phyloP scores from a whole-genome alignment of 1,140 invertebrate genomes.

The Penaeus vannamei region DNA sequence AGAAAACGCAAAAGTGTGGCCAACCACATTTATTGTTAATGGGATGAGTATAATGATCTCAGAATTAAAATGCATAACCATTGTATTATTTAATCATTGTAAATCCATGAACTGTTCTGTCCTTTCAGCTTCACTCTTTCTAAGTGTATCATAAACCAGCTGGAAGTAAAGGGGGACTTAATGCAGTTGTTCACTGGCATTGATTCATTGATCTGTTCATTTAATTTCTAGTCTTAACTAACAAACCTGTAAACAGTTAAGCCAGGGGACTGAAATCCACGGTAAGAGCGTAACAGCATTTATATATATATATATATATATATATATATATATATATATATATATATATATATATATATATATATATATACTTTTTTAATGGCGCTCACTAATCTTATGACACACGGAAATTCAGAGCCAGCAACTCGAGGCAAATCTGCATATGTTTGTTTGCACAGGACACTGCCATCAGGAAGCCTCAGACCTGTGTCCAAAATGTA shows the following conservation, averaged over 20 bases:
- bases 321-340: conserved; percentile 38
- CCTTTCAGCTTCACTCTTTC: too few species aligned
- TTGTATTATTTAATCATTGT: too few species aligned
- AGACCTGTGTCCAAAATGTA: conserved; percentile 19
- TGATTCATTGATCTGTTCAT: too few species aligned
- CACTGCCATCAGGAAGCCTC: conserved; percentile 16
- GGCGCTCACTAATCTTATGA: neutral
- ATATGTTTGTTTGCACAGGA: conserved; percentile 27
- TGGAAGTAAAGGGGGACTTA: too few species aligned
- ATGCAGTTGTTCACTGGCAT: too few species aligned
- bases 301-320: conserved; percentile 34
- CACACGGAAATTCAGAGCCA: conserved; percentile 27
- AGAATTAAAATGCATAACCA: too few species aligned
- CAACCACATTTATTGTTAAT: neutral
- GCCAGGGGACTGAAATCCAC: too few species aligned
- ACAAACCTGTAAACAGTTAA: too few species aligned
- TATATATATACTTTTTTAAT: conserved; percentile 35
- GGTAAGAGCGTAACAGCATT: too few species aligned
- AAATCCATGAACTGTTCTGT: too few species aligned
- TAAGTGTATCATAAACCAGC: too few species aligned
- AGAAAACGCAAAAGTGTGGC: neutral
- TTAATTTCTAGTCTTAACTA: too few species aligned
- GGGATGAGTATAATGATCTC: neutral
- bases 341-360: neutral
- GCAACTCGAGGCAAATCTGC: neutral